A percentile compares a stretch with the other conserved stretches of the same genome.
Conservation (phyloP, 2,888 invertebrate genomes). For the Macropis europaea region DNA sequence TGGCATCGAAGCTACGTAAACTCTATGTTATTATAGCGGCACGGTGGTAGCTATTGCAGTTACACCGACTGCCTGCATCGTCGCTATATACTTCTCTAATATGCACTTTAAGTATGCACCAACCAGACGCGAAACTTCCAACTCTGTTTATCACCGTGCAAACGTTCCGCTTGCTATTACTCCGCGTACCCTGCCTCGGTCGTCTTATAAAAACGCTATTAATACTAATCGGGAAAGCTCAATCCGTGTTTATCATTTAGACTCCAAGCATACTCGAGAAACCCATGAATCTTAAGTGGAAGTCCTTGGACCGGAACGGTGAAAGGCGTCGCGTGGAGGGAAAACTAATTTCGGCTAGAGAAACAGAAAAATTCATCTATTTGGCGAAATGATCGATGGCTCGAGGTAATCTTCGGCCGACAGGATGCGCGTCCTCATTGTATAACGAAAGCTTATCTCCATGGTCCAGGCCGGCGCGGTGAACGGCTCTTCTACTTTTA, state of each 20-base stretch:
- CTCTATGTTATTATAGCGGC: conserved; percentile 40
- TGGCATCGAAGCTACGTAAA: conserved; percentile 37
- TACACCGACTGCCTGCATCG: conserved; percentile 30
- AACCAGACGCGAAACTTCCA: conserved; percentile 19
- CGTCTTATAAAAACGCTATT: not conserved
- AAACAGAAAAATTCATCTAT: conserved; percentile 61
- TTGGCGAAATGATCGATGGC: conserved; percentile 61
- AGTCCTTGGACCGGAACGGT: not conserved
- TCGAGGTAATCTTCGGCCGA: conserved; percentile 44
- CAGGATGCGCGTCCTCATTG: conserved; percentile 19
- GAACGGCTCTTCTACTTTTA: conserved; percentile 47
- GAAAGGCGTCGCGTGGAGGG: not conserved
- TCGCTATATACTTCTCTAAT: conserved; percentile 13
- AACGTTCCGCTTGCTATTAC: not conserved
- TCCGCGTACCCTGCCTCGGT: not conserved
- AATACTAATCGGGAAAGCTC: conserved; percentile 1
- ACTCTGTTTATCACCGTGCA: conserved; percentile 8
- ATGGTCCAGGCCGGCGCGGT: conserved; percentile 50
- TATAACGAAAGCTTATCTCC: conserved; percentile 62
- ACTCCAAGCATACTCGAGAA: not conserved
- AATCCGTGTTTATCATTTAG: not conserved
- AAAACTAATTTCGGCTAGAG: conserved; percentile 61
- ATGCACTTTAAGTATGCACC: conserved; percentile 38
- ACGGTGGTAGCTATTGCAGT: conserved; percentile 17
- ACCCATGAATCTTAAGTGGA: conserved; percentile 26